phyloP scores from a whole-genome alignment of 2,113 vertebrate species.

The Agapornis roseicollis region DNA sequence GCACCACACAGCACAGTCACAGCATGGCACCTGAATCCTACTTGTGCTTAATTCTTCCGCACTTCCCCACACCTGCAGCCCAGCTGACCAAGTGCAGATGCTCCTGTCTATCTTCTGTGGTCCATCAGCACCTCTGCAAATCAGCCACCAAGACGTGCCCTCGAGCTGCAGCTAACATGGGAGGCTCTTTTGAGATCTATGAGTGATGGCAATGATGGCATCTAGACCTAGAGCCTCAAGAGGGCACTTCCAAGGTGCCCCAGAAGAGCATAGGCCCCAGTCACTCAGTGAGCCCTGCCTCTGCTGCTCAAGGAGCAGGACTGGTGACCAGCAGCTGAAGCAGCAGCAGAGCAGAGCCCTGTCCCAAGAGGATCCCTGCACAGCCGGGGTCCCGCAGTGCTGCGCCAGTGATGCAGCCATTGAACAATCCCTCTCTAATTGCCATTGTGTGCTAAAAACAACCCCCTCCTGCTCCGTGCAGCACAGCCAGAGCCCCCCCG shows the following conservation, averaged over 20 bases:
- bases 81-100: neutral
- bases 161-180: neutral
- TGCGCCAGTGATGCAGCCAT: neutral
- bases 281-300: neutral
- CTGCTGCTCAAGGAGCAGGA: neutral
- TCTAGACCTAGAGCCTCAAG: neutral
- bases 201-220: neutral
- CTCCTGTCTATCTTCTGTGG: neutral
- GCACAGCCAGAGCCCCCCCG: neutral
- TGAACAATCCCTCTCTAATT: constrained; percentile 42
- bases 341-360: neutral
- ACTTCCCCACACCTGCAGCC: neutral
- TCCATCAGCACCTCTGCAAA: neutral
- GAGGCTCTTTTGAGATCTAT: neutral
- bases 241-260: neutral
- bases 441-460: constrained; percentile 60
- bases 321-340: neutral
- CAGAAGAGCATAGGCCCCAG: fast-evolving
- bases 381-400: neutral
- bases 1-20: neutral
- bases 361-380: neutral
- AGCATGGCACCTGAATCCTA: neutral
- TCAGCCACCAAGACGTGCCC: neutral
- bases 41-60: neutral
- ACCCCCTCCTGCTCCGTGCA: neutral